Evolutionary conservation across 2,888 invertebrate species (phyloP).

Genomic region (Sminthurinus aureus): DNA sequence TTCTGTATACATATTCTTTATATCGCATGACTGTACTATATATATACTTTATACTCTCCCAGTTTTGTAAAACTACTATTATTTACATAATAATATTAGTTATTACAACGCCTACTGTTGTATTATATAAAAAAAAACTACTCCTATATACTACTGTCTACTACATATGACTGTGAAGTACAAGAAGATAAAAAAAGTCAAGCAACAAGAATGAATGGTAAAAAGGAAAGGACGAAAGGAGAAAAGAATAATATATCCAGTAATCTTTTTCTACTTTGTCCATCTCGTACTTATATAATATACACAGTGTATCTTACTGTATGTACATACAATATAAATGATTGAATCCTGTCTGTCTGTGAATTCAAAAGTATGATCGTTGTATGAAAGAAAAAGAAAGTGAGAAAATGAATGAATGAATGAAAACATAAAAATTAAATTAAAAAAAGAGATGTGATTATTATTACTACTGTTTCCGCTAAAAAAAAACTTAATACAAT

Average conservation of each 20-base stretch:
- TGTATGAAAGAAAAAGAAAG: neutral
- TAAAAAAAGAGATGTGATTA: neutral
- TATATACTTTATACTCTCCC: neutral
- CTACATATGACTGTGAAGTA: neutral
- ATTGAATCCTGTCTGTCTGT: slow-evolving; percentile 18
- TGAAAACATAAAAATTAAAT: neutral
- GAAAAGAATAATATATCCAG: neutral
- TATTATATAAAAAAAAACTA: too few relatives aligned
- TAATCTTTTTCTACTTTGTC: neutral
- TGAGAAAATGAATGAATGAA: neutral
- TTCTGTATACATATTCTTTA: too few relatives aligned
- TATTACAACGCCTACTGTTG: neutral
- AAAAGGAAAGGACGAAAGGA: neutral
- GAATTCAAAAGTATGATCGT: neutral
- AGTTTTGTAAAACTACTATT: slow-evolving; percentile 7
- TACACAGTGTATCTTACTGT: neutral
- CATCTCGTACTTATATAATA: slow-evolving; percentile 12
- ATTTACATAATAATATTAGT: neutral
- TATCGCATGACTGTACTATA: too few relatives aligned
- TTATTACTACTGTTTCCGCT: neutral
- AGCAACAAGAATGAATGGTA: slow-evolving; percentile 7
- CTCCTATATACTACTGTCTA: neutral
- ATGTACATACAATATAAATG: neutral
- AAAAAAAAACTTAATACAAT: neutral
- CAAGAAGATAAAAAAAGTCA: neutral